Evolutionary conservation across 1,140 invertebrate genomes (phyloP).

Genomic region (Penaeus japonicus): DNA sequence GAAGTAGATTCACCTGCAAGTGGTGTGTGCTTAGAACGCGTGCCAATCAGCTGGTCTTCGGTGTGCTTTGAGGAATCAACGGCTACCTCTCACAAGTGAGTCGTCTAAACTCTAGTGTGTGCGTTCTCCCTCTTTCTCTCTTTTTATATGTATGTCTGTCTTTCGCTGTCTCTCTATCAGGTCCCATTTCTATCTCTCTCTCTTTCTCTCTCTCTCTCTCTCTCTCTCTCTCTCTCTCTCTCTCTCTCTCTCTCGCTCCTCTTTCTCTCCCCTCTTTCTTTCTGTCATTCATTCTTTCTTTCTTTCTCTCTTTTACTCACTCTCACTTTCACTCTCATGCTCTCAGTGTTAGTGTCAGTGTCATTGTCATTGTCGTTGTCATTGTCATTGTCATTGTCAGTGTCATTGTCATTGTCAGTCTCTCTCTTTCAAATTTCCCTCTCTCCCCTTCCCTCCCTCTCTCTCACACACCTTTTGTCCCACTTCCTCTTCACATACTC

Average conservation of each 20-base stretch:
- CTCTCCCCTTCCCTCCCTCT: neutral
- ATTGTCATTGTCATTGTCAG: neutral
- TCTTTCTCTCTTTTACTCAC: constrained; percentile 20
- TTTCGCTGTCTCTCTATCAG: too few relatives aligned
- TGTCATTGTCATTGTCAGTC: neutral
- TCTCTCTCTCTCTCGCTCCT: constrained; percentile 29
- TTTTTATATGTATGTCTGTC: too few relatives aligned
- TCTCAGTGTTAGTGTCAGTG: neutral
- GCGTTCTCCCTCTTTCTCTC: too few relatives aligned
- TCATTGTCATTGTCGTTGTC: neutral
- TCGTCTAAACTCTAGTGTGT: too few relatives aligned
- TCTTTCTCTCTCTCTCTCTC: constrained; percentile 69
- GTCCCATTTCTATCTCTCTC: neutral
- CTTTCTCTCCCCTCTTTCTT: neutral
- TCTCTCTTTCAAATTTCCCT: neutral
- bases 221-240: constrained; percentile 59
- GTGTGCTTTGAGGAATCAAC: too few relatives aligned
- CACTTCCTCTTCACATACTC: too few relatives aligned
- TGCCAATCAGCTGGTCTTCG: too few relatives aligned
- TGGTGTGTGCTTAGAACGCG: too few relatives aligned
- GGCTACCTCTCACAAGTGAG: too few relatives aligned
- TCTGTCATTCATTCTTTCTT: neutral
- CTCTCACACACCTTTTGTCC: too few relatives aligned
- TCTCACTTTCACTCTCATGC: neutral
- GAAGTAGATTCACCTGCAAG: too few relatives aligned